Base-by-base conservation (phyloP, 2,888 invertebrate genomes). In the Drosophila rellima region DNA sequence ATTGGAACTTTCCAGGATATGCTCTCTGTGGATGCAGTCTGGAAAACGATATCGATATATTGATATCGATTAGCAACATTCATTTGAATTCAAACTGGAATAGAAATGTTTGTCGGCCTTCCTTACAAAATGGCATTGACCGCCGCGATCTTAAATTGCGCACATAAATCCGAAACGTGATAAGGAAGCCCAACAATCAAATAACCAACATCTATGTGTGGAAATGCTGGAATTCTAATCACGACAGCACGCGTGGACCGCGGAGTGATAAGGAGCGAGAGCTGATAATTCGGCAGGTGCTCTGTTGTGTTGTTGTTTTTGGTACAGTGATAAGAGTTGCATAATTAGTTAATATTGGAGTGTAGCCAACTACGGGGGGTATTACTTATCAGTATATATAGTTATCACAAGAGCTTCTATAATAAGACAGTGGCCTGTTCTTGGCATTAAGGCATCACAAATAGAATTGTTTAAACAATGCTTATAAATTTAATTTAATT, bases 51-150 rank as follows among this genome's bases (percentile, higher is more conserved):
- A 8, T 13, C 44, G 31, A 8, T 39, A 37, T 15, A 17, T 39
- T 4, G 17, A 18, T 40, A 18, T 40, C 11, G 11, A 7, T 8
- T 18, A 13, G 1, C 3, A 40, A 8, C 5, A 40, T 26, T 50
- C 2, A 56, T 64, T 29, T 10, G n/a, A 48, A 50, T 54, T 31
- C 0, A 17, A 57, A 11, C 23, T 35, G 1, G 52, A 68, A 23
- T 60, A 10, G 7, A 59, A 67, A 55, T 70, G 52, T 75, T 66
- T 55, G 61, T 57, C 4, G 48, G 35, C 66, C 60, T 62, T 59
- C 31, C 48, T n/a, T n/a, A 35, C 26, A 29, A 15, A 18, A 26
- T 11, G 48, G 33, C 54, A 50, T 56, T 52, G 70, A 57, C 57
- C 40, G 40, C 29, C 2, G 15, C 23, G 15, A 59, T n/a, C 26